Base-by-base conservation (phyloP, 1,140 invertebrate species). In the Sminthurides bifidus region DNA sequence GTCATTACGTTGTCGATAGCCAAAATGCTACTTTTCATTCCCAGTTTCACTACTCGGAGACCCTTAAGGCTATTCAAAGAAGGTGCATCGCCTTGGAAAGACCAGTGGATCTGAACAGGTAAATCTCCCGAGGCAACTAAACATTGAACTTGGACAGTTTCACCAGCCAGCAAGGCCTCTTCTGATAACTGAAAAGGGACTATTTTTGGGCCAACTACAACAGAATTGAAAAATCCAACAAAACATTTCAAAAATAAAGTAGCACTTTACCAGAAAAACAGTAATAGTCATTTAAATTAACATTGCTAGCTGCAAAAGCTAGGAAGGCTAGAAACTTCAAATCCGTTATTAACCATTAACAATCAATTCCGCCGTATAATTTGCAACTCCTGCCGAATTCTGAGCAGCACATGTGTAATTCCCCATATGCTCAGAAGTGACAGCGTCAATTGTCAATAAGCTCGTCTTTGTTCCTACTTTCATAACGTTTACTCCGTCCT, bases 361-460 rank as follows among this genome's bases (percentile, higher is more conserved):
- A 59, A 81, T 71, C 54, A 85, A 70, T 66, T 77, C 74, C 56
- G 80, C 72, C 33, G 80, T 77, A 63, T 81, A 74, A 63, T 77
- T 75, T 54, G 74, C 68, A 66, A 70, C 71, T 37, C 81, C 82
- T 60, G 81, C 62, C 50, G 43, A 23, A 53, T 67, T 66, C 21
- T 56, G 56, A 5, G 65, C 66, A 2, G 59, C 31, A 35, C 67
- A 68, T 19, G 61, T 61, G 48, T 67, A 67, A 44, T 62, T 59
- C 5, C 67, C 67, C 27, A 58, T 52, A 50, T 67, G 54, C 3
- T 63, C 48, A 10, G 24, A 8, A 52, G 77, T 76, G n/a, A 84
- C 82, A 57, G 79, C 79, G 64, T 84, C 81, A 64, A 90, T 86
- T 52, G 80, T 83, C 58, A 90, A 71, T 43, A 83, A 77, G 61